These are phyloP conservation scores for Philotrypesis tridentata DNA, from an alignment of 1,140 invertebrate genomes.

Conservation along the genomic window DNA sequence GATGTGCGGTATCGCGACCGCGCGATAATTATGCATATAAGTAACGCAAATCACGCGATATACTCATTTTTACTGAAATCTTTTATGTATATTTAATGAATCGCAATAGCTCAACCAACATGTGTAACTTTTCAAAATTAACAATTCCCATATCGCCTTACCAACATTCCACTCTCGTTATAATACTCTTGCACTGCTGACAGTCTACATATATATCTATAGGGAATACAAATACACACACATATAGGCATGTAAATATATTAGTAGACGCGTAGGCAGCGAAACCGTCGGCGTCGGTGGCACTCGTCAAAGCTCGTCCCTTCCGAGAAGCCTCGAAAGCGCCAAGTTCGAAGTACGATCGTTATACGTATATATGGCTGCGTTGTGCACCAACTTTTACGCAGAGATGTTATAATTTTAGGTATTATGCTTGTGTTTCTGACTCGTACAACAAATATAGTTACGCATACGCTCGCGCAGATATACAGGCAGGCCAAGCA, in stretches of 20 bases:
- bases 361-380: not conserved
- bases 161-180: not conserved
- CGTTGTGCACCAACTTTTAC: not conserved
- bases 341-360: constrained; percentile 22
- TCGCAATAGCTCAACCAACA: too few species aligned
- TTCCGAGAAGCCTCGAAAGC: constrained; percentile 24
- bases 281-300: not conserved
- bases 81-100: too few species aligned
- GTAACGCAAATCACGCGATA: too few species aligned
- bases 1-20: too few species aligned
- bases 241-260: not conserved
- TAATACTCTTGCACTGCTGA: not conserved
- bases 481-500: not conserved
- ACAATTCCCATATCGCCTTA: not conserved
- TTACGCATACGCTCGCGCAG: too few species aligned
- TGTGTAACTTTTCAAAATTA: too few species aligned
- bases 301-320: constrained; percentile 1
- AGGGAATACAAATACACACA: not conserved
- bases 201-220: too few species aligned
- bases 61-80: too few species aligned
- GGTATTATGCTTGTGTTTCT: too few species aligned
- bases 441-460: not conserved
- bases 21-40: too few species aligned
- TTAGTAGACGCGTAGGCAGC: too few species aligned
- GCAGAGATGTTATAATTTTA: too few species aligned